These are phyloP conservation scores for Turnix velox DNA, from an alignment of 2,113 vertebrate species.

Conservation along the genomic window DNA sequence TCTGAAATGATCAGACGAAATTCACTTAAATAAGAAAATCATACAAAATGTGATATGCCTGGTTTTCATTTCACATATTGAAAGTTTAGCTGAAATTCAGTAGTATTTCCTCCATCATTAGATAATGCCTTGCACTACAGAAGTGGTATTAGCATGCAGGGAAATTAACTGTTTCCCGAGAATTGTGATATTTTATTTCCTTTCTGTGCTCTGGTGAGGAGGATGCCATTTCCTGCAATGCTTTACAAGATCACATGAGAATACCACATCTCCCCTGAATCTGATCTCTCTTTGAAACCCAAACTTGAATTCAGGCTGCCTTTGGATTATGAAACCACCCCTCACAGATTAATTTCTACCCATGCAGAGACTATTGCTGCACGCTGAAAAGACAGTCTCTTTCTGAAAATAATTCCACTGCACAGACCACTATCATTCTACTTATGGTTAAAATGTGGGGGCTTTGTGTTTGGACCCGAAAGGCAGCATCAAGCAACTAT, in stretches of 20 bases:
- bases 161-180: not conserved
- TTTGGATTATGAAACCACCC: not conserved
- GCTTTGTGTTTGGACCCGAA: not conserved
- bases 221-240: not conserved
- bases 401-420: not conserved
- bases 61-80: not conserved
- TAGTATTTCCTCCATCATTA: not conserved
- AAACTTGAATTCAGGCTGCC: not conserved
- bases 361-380: not conserved
- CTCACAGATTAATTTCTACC: not conserved
- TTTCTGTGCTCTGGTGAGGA: not conserved
- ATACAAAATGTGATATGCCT: not conserved
- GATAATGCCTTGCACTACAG: not conserved
- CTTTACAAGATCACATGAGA: accelerated
- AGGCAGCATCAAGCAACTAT: not conserved
- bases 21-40: not conserved
- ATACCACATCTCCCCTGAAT: too few relatives aligned
- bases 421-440: not conserved
- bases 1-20: not conserved
- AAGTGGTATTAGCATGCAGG: not conserved
- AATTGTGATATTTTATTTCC: not conserved
- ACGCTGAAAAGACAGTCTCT: not conserved
- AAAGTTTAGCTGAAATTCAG: not conserved
- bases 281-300: not conserved
- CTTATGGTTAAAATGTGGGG: not conserved